Conservation (phyloP, 2,113 vertebrate species). For the rat (Rattus norvegicus) region GRCr8 NC_086033.1:60720001-60720500, state of each 20-base stretch:
- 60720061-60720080: neutral
- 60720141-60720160: neutral
- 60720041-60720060: neutral
- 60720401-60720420: neutral
- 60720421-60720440: neutral
- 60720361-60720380: neutral
- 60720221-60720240: neutral
- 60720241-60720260: neutral
- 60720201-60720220: neutral
- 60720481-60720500: too few species aligned
- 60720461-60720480: neutral
- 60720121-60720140: neutral
- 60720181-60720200: conserved; percentile 6
- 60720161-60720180: neutral
- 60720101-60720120: neutral
- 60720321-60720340: neutral
- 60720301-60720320: conserved; percentile 34
- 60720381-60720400: neutral
- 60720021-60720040: neutral
- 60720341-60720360: neutral
- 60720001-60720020: neutral
- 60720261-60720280: neutral
- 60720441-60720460: neutral
- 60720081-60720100: neutral
- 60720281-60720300: neutral